A percentile compares a stretch with the other conserved stretches of the same genome.
Conservation (phyloP, 2,797 vertebrate species). For the Phoeniculus purpureus region DNA sequence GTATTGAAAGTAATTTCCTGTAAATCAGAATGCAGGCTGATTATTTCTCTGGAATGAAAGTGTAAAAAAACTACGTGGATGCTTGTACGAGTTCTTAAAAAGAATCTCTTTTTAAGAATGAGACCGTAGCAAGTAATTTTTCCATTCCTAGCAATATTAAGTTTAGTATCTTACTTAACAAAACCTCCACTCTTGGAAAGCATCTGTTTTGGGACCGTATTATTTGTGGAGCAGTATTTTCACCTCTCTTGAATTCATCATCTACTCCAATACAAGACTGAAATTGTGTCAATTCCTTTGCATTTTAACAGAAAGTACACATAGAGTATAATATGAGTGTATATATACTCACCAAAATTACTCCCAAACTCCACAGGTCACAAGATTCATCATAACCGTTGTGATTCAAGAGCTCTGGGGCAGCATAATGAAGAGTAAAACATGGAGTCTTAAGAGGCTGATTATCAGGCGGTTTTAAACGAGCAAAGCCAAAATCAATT, state of each 20-base stretch:
- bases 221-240: not conserved
- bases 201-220: not conserved
- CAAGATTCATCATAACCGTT: constrained; percentile 97
- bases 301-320: not conserved
- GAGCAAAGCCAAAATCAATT: constrained; percentile 98
- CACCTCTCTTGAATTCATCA: not conserved
- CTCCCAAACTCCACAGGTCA: constrained; percentile 97
- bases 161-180: not conserved
- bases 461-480: constrained; percentile 97
- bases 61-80: not conserved
- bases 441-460: constrained; percentile 98
- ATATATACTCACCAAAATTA: constrained; percentile 96
- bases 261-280: not conserved
- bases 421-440: constrained; percentile 97
- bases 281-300: not conserved
- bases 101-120: not conserved
- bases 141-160: not conserved
- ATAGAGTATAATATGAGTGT: no score
- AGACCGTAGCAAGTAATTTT: not conserved
- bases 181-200: not conserved
- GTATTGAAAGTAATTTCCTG: not conserved
- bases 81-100: not conserved
- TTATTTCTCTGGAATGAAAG: not conserved
- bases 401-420: constrained; percentile 94
- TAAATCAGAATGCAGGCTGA: not conserved